Evolutionary conservation across 2,113 vertebrate genomes (phyloP).

Genomic region (Mormoops blainvillei): DNA sequence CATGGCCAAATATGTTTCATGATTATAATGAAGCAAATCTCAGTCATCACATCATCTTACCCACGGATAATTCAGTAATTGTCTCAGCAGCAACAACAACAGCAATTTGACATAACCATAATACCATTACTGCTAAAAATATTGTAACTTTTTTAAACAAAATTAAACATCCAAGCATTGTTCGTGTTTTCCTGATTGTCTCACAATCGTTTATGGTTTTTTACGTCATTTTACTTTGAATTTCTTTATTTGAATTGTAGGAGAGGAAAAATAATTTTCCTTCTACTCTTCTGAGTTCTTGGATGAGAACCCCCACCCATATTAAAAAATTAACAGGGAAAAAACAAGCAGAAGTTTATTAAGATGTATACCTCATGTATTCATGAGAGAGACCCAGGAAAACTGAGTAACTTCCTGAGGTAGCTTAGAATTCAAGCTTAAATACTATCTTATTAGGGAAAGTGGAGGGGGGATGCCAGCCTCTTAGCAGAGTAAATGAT

Average conservation of each 20-base stretch:
- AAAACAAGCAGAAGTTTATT: neutral
- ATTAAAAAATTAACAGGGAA: neutral
- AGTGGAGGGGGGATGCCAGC: neutral
- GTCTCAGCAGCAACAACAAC: neutral
- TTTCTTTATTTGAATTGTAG: neutral
- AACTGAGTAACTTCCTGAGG: neutral
- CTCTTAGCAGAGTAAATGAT: neutral
- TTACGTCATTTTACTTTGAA: neutral
- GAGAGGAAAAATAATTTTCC: neutral
- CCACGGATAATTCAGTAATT: neutral
- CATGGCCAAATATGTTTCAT: neutral
- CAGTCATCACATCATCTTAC: neutral
- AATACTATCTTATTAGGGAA: neutral
- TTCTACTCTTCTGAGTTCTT: neutral
- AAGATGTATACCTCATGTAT: neutral
- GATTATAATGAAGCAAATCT: neutral
- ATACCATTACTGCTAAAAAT: neutral
- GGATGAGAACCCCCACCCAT: neutral
- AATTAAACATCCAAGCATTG: neutral
- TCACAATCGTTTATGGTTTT: neutral
- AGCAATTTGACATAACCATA: neutral
- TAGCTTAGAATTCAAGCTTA: neutral
- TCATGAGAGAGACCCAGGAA: neutral
- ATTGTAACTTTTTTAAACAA: neutral
- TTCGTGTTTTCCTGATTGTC: neutral